Conservation (phyloP, 2,797 vertebrate species). For the Buceros bicornis region DNA sequence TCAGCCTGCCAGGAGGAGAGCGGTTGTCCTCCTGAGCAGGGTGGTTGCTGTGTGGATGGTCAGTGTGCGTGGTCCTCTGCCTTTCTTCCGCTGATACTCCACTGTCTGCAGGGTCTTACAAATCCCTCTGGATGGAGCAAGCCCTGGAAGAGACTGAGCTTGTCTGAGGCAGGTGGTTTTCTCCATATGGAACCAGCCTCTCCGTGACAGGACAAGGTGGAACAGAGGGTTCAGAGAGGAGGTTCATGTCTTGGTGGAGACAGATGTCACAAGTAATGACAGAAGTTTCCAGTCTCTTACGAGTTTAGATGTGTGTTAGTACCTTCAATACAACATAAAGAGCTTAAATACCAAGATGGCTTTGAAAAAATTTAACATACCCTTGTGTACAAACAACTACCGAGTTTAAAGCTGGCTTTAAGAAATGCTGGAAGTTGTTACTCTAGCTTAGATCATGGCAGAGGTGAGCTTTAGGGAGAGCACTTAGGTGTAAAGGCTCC, state of each 20-base stretch:
- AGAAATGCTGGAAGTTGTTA: not conserved
- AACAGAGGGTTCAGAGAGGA: not conserved
- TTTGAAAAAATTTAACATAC: not conserved
- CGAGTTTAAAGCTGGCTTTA: not conserved
- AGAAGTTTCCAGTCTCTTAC: fast-evolving
- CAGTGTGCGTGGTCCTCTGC: too few species aligned
- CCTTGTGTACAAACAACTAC: not conserved
- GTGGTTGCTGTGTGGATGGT: fast-evolving
- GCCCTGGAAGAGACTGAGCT: not conserved
- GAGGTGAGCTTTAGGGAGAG: not conserved
- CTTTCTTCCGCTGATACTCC: not conserved
- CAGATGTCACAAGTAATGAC: not conserved
- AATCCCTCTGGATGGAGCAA: not conserved
- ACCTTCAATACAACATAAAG: fast-evolving
- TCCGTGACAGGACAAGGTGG: not conserved
- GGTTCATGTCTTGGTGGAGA: not conserved
- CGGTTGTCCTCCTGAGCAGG: not conserved
- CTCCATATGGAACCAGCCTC: not conserved
- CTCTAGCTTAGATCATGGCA: not conserved
- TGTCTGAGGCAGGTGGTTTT: not conserved
- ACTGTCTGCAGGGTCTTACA: too few species aligned
- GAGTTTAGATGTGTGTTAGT: not conserved
- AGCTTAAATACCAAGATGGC: not conserved
- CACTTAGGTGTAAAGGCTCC: not conserved
- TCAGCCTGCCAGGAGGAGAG: not conserved